Conservation (phyloP, 2,888 invertebrate species). For the Quadriops clusia region DNA sequence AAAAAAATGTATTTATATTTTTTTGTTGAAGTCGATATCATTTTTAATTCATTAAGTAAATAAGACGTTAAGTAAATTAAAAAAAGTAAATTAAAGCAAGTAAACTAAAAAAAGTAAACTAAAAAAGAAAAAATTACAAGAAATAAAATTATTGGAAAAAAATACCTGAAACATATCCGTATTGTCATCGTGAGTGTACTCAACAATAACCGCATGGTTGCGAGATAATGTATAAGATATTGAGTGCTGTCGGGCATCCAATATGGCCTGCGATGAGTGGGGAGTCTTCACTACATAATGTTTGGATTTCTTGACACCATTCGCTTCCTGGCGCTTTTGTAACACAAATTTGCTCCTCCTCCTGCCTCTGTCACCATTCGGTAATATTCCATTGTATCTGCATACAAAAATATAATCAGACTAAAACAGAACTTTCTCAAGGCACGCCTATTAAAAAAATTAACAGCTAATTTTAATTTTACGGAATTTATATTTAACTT, state of each 20-base stretch:
- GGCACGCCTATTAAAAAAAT: too few relatives aligned
- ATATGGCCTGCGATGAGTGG: slow-evolving; percentile 87
- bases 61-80: too few relatives aligned
- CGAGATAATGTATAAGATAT: slow-evolving; percentile 94
- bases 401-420: too few relatives aligned
- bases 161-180: slow-evolving; percentile 99
- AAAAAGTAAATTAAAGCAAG: too few relatives aligned
- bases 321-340: slow-evolving; percentile 70
- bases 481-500: too few relatives aligned
- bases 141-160: slow-evolving; percentile 8
- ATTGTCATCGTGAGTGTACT: slow-evolving; percentile 88
- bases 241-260: slow-evolving; percentile 88
- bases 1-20: too few relatives aligned
- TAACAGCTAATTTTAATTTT: too few relatives aligned
- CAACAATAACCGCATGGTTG: slow-evolving; percentile 95
- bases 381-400: slow-evolving; percentile 85
- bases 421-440: too few relatives aligned
- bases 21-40: too few relatives aligned
- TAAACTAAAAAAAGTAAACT: slow-evolving; percentile 1
- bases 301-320: slow-evolving; percentile 88
- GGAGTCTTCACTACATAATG: slow-evolving; percentile 95
- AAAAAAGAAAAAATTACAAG: background rate
- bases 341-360: slow-evolving; percentile 90
- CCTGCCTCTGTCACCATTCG: slow-evolving; percentile 86
- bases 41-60: too few relatives aligned